These are phyloP conservation scores for Trichonephila clavata DNA, from an alignment of 1,140 invertebrate genomes.

Conservation along the genomic window DNA sequence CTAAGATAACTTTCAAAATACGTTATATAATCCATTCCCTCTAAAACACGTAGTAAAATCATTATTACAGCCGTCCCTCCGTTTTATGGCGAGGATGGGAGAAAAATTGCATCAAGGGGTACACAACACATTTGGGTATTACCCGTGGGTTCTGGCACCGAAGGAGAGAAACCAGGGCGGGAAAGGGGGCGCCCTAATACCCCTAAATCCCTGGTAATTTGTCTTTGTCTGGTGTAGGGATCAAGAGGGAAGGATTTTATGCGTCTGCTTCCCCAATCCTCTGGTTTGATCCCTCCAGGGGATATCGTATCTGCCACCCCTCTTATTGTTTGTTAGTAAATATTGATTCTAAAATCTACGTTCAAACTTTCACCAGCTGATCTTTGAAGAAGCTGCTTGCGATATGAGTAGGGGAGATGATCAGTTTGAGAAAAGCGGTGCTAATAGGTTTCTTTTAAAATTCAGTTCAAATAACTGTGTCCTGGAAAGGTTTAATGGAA, in stretches of 20 bases:
- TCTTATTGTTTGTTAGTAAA: conserved; percentile 75
- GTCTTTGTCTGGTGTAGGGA: conserved; percentile 75
- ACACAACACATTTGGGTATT: conserved; percentile 47
- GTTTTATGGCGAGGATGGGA: conserved; percentile 13
- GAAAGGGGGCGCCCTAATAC: conserved; percentile 50
- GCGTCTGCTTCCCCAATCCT: conserved; percentile 74
- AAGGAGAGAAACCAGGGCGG: conserved; percentile 43
- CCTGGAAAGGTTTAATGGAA: too few species aligned
- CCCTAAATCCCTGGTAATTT: conserved; percentile 75
- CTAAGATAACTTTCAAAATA: neutral
- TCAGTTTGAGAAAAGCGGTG: too few species aligned
- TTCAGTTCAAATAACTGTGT: too few species aligned
- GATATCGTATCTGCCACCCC: neutral
- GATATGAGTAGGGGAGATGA: too few species aligned
- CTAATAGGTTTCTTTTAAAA: too few species aligned
- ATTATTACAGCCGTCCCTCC: neutral
- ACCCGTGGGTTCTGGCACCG: conserved; percentile 29
- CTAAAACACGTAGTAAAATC: neutral
- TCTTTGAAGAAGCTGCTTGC: conserved; percentile 51
- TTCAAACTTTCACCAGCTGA: conserved; percentile 48
- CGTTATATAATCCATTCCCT: neutral
- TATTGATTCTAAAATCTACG: conserved; percentile 75
- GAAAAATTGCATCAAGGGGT: neutral
- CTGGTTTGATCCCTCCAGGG: conserved; percentile 37
- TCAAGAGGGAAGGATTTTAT: conserved; percentile 76